phyloP scores from a whole-genome alignment of 2,113 vertebrate genomes.

The Shinisaurus crocodilurus region DNA sequence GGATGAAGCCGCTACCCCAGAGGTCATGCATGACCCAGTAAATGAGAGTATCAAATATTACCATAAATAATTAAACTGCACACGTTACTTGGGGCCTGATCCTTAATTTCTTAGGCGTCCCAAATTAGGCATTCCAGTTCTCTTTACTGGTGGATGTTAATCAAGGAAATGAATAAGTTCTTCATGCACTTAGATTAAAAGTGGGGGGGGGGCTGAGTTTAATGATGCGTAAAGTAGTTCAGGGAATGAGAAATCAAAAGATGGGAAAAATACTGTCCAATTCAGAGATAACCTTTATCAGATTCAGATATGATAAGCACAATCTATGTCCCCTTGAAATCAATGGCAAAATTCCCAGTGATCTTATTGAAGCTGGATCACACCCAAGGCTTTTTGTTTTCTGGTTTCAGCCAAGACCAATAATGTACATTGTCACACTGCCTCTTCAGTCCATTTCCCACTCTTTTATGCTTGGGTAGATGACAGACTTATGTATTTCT shows the following conservation, averaged over 20 bases:
- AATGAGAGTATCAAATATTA: constrained; percentile 57
- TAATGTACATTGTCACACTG: not conserved
- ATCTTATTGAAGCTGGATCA: not conserved
- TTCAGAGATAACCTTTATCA: not conserved
- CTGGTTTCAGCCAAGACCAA: constrained; percentile 5
- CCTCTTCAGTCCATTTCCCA: not conserved
- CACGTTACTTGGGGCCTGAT: constrained; percentile 9
- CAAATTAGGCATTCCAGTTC: not conserved
- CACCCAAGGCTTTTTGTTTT: not conserved
- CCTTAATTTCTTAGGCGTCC: not conserved
- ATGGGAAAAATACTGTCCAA: not conserved
- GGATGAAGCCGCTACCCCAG: constrained; percentile 46
- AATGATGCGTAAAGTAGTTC: not conserved
- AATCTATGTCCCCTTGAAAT: not conserved
- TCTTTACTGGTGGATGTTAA: not conserved
- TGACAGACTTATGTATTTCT: not conserved
- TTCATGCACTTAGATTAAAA: not conserved
- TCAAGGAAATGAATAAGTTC: not conserved
- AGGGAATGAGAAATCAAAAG: not conserved
- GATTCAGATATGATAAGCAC: not conserved
- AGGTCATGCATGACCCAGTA: constrained; percentile 57
- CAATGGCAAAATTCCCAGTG: not conserved
- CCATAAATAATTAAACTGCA: constrained; percentile 64
- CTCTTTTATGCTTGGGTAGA: not conserved
- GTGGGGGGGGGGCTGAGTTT: not conserved